Evolutionary conservation across 35 echinoderm and acorn worm genomes (phyloP), one percentile per base, ranked within the genome.

Genomic region (Stichopus chloronotus): DNA sequence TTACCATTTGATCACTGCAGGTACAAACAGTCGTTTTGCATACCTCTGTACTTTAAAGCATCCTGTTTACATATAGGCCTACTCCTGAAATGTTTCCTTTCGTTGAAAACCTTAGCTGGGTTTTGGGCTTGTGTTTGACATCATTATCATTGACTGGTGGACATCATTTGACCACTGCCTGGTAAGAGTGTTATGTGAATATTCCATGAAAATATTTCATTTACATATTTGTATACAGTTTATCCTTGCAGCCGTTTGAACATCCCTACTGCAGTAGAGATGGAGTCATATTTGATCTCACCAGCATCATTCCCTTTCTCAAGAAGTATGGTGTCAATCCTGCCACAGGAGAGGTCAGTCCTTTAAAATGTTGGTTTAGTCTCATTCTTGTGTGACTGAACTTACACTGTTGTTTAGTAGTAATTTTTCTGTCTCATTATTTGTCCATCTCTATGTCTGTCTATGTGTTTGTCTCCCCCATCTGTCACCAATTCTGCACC

Each of bases 1-100:
- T 80, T 99, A 24, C 97, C 97, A 22, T 99, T 95, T 95, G 97
- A 99, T 79, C 97, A 99, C 92, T 99, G 97, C 80, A 99, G 97
- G 97, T 98, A 93, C 76, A 88, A 85, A 43, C 30, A 43, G 30
- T 43, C 30, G 30, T 43, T 43, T 43, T 43, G 30, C 30, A 43
- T 43, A 43, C 30, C 30, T 43, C 1, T 43, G 0, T 43, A 1
- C 30, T 43, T 43, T 43, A 0, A 43, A 43, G 30, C 30, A 43
- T 43, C 1, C 30, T 43, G 30, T 43, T 43, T 43, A 43, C 30
- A 43, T 43, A 43, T 43, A 43, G 30, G 30, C 30, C 30, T 43
- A 43, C 30, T 43, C 30, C 30, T 1, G 30, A 43, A 43, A 43
- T 43, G 0, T 43, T 43, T 43, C 3, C 30, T 43, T 43, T 43